A percentile compares a stretch with the other conserved stretches of the same genome.
Evolutionary conservation across 2,888 invertebrate genomes (phyloP).

Genomic region (Troides aeacus): DNA sequence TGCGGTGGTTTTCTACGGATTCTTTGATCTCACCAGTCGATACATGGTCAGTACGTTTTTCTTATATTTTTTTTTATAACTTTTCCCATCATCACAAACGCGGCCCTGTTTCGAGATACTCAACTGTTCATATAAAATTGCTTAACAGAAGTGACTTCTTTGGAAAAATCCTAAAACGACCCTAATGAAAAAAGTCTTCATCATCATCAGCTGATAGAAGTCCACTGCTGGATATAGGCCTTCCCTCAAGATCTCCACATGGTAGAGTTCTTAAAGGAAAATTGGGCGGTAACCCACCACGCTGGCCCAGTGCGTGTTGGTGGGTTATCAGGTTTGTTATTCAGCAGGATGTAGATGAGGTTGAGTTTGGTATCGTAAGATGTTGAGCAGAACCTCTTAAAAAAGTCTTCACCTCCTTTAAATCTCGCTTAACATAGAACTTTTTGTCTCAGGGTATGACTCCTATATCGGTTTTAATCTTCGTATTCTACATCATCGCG

Average conservation of each 20-base stretch:
- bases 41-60: conserved; percentile 79
- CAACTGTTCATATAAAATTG: neutral
- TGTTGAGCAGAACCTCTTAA: no score
- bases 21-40: conserved; percentile 82
- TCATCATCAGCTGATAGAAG: neutral
- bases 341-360: no score
- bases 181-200: neutral
- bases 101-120: neutral
- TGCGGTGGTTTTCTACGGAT: conserved; percentile 82
- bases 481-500: conserved; percentile 83
- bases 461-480: conserved; percentile 78
- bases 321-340: no score
- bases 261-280: no score
- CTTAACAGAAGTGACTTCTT: no score
- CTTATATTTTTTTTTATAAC: no score
- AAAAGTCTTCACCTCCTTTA: no score
- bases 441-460: conserved; percentile 78
- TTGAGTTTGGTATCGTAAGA: no score
- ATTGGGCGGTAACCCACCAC: no score
- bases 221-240: neutral
- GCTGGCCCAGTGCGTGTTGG: no score
- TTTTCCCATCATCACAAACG: no score
- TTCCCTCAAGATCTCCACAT: neutral
- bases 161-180: no score
- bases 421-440: neutral